Base-by-base conservation (phyloP, 2,888 invertebrate genomes). In the Tyria jacobaeae region DNA sequence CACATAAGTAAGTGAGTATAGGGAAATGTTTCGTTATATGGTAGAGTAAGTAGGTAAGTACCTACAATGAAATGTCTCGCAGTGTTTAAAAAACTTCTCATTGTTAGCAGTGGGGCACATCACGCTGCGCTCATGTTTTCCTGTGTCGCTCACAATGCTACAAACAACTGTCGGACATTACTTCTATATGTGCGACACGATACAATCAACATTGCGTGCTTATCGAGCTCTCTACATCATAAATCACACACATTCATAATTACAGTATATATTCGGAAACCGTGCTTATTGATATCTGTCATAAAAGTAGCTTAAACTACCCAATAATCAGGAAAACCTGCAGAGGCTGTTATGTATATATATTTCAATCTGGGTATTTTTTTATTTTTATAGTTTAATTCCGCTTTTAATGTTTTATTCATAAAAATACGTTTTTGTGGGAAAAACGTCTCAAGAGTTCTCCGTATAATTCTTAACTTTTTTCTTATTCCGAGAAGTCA, bases 51-150 rank as follows among this genome's bases (percentile, higher is more conserved):
- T 53, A 62, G 25, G 48, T 41, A 57, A 17, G 53, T 57, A 67
- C 62, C 63, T 59, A 74, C 80, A 78, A 82, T 84, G 83, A 81
- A 81, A 84, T 79, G 82, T 84, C 80, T 81, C 75, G 68, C 76
- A 59, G 68, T 86, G 86, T 88, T 88, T 86, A 83, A 85, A 87
- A 61, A 88, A 88, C 83, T 82, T 78, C 71, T 86, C 85, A 89
- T 89, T 89, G 88, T 89, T 85, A 80, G 68, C 68, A 66, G 71
- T 71, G 74, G 34, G 76, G 78, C 80, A 82, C 85, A 86, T 87
- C 86, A 83, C 79, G 78, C 81, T 69, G 64, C 68, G 82, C 75
- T 83, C 79, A 84, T 86, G 86, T 87, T 87, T 85, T 85, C 84
- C 85, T 82, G 84, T 76, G 78, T 79, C 80, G 78, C 69, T 79